Evolutionary conservation across 2,113 vertebrate genomes (phyloP).

Genomic region (Syngnathus floridae): DNA sequence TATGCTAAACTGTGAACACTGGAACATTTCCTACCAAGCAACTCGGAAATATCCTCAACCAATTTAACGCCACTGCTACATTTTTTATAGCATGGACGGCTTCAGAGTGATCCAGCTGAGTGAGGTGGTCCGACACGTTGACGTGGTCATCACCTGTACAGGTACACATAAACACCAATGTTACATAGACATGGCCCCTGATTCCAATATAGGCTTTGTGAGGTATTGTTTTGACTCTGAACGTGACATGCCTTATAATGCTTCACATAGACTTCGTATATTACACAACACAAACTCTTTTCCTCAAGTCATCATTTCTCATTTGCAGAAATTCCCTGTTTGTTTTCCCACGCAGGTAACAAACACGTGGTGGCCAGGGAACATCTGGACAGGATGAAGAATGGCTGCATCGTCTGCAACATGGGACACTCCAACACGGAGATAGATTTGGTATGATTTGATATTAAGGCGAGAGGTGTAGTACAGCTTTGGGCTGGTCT

Average conservation of each 20-base stretch:
- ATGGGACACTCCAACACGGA: slow-evolving; percentile 95
- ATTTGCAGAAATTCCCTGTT: not conserved
- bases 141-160: slow-evolving; percentile 93
- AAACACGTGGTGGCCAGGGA: slow-evolving; percentile 87
- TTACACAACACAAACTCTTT: too few species aligned
- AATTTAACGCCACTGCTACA: not conserved
- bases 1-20: slow-evolving; percentile 57
- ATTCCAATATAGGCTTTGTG: too few species aligned
- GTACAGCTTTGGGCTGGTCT: too few species aligned
- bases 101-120: slow-evolving; percentile 84
- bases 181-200: not conserved
- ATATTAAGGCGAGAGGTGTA: not conserved
- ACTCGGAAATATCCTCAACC: not conserved
- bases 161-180: slow-evolving; percentile 60
- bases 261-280: not conserved
- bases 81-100: slow-evolving; percentile 85
- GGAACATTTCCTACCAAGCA: slow-evolving; percentile 2
- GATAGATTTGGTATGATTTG: slow-evolving; percentile 81
- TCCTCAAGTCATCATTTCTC: too few species aligned
- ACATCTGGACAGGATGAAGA: slow-evolving; percentile 87
- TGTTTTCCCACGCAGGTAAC: slow-evolving; percentile 71
- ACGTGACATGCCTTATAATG: too few species aligned
- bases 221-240: too few species aligned
- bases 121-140: slow-evolving; percentile 81
- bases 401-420: slow-evolving; percentile 89